These are phyloP conservation scores for Lemur catta DNA, from an alignment of 2,797 vertebrate species.

Conservation along the genomic window DNA sequence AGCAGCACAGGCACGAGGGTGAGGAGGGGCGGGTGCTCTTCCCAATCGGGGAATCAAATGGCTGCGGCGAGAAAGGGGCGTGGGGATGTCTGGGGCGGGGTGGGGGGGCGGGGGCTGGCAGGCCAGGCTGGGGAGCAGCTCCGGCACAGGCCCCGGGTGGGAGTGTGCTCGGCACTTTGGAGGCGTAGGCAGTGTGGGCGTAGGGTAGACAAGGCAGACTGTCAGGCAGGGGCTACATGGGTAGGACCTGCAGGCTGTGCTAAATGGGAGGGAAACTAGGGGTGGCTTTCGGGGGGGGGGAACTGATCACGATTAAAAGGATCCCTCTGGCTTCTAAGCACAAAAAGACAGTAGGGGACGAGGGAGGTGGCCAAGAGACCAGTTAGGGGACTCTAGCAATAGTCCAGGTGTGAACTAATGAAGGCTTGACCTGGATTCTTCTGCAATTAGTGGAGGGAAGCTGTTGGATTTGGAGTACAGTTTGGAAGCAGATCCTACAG, in stretches of 20 bases:
- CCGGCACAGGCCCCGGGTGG: background rate
- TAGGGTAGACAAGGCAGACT: no score
- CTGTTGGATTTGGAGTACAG: background rate
- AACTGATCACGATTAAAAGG: background rate
- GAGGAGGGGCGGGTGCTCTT: background rate
- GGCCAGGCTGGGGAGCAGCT: no score
- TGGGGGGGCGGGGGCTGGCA: no score
- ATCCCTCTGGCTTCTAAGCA: background rate
- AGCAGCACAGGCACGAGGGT: rapidly evolving
- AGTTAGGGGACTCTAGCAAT: background rate
- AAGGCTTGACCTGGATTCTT: background rate
- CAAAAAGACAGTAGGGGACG: background rate
- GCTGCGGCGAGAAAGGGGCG: rapidly evolving
- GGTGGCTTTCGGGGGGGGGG: background rate
- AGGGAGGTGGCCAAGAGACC: background rate
- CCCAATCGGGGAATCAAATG: no score
- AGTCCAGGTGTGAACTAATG: background rate
- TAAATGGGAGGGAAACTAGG: background rate
- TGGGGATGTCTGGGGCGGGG: background rate
- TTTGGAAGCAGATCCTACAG: background rate
- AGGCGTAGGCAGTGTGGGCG: background rate
- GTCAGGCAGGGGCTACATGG: background rate
- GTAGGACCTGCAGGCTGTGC: background rate
- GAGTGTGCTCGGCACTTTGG: background rate
- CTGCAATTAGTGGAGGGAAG: background rate